phyloP scores from a whole-genome alignment of 2,797 vertebrate species.

The Scyliorhinus canicula region DNA sequence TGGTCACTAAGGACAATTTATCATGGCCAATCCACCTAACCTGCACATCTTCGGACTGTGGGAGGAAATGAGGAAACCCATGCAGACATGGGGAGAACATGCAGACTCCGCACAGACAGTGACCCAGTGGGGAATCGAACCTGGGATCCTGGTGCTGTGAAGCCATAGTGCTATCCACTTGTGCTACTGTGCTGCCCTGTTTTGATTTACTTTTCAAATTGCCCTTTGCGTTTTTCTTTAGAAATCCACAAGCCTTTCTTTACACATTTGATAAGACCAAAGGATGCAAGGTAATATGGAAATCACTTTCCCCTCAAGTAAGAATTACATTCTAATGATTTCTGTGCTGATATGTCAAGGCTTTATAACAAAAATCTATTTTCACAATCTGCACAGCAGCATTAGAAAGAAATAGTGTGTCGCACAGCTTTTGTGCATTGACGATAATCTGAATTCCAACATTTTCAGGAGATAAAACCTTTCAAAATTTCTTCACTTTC shows the following conservation, averaged over 20 bases:
- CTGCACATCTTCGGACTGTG: too few relatives aligned
- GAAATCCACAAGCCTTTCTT: neutral
- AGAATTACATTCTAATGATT: neutral
- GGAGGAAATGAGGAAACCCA: too few relatives aligned
- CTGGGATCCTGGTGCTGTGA: too few relatives aligned
- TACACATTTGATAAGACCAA: neutral
- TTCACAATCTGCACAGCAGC: neutral
- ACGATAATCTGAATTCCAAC: neutral
- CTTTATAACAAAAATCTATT: neutral
- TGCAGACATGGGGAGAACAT: too few relatives aligned
- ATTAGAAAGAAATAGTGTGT: neutral
- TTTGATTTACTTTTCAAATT: neutral
- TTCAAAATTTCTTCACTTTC: slow-evolving; percentile 13
- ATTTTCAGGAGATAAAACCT: neutral
- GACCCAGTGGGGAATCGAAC: too few relatives aligned
- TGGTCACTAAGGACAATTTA: too few relatives aligned
- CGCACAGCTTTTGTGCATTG: neutral
- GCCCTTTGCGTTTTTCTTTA: neutral
- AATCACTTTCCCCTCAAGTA: neutral
- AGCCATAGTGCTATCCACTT: too few relatives aligned
- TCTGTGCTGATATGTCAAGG: neutral
- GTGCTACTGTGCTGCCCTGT: too few relatives aligned
- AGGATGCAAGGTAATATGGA: neutral
- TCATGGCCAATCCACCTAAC: too few relatives aligned
- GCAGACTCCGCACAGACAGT: too few relatives aligned